A percentile compares a stretch with the other conserved stretches of the same genome.
Evolutionary conservation across 2,888 invertebrate genomes (phyloP).

Genomic region (Epirrhoe alternata): DNA sequence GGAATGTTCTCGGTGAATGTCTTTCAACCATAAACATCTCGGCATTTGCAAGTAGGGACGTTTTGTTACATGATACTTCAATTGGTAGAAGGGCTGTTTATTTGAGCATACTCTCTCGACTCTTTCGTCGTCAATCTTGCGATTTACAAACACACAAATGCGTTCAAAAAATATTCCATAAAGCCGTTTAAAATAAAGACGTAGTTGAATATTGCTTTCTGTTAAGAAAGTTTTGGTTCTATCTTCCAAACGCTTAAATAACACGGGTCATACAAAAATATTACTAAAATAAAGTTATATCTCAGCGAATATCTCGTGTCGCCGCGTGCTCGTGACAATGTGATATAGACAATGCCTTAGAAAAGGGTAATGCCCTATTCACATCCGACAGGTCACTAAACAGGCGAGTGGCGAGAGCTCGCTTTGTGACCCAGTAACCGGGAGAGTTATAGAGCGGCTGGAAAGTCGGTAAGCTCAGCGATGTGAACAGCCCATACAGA

Average conservation of each 20-base stretch:
- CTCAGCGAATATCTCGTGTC: slow-evolving; percentile 78
- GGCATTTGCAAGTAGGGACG: slow-evolving; percentile 27
- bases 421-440: slow-evolving; percentile 39
- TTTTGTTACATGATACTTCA: slow-evolving; percentile 40
- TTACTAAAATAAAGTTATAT: slow-evolving; percentile 79
- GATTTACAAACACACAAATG: neutral
- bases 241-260: slow-evolving; percentile 38
- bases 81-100: slow-evolving; percentile 33
- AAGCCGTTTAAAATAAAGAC: neutral
- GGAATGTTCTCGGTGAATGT: slow-evolving; percentile 50
- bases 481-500: slow-evolving; percentile 67
- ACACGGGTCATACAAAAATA: slow-evolving; percentile 66
- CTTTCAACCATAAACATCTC: slow-evolving; percentile 57
- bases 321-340: slow-evolving; percentile 82
- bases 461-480: slow-evolving; percentile 29
- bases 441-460: slow-evolving; percentile 30
- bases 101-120: slow-evolving; percentile 18
- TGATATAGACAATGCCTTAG: slow-evolving; percentile 82
- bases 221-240: slow-evolving; percentile 21
- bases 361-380: slow-evolving; percentile 77
- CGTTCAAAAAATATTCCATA: neutral
- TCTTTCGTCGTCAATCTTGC: slow-evolving; percentile 17
- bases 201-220: neutral
- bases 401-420: slow-evolving; percentile 43
- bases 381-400: slow-evolving; percentile 45